phyloP scores from a whole-genome alignment of 2,888 invertebrate genomes.

The Ellobium chinense region DNA sequence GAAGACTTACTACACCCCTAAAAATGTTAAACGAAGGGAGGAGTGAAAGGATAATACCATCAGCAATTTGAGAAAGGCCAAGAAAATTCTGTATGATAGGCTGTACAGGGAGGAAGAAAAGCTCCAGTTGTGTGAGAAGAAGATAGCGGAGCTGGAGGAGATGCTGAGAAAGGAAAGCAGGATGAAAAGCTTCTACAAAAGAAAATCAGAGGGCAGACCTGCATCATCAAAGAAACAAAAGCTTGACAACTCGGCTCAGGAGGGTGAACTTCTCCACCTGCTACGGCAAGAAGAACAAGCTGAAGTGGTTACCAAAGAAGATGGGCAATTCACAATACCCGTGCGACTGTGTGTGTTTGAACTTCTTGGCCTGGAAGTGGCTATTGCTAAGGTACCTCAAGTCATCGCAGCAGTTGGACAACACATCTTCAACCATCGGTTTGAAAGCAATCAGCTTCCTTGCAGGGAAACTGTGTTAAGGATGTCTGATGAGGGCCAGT shows the following conservation, averaged over 20 bases:
- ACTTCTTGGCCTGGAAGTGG: not conserved
- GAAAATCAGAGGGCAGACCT: not conserved
- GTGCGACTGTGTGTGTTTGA: not conserved
- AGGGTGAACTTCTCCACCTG: not conserved
- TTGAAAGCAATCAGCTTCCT: not conserved
- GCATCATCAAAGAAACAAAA: no score
- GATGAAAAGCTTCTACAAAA: not conserved
- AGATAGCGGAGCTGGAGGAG: no score
- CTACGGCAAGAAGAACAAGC: not conserved
- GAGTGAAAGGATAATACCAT: no score
- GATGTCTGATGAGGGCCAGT: not conserved
- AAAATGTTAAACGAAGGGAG: no score
- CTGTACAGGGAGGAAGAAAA: no score
- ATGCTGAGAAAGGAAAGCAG: not conserved
- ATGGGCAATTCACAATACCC: no score
- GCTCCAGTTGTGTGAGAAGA: no score
- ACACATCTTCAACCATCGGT: not conserved
- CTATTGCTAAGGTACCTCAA: not conserved
- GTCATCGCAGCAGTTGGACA: not conserved
- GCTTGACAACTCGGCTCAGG: not conserved
- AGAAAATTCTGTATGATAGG: no score
- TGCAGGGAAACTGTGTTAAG: not conserved
- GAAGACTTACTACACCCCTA: no score
- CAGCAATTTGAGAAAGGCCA: no score
- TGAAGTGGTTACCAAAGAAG: not conserved